Evolutionary conservation across 2,888 invertebrate genomes (phyloP), one percentile per base, ranked within the genome.

Genomic region (Emesis castigata): DNA sequence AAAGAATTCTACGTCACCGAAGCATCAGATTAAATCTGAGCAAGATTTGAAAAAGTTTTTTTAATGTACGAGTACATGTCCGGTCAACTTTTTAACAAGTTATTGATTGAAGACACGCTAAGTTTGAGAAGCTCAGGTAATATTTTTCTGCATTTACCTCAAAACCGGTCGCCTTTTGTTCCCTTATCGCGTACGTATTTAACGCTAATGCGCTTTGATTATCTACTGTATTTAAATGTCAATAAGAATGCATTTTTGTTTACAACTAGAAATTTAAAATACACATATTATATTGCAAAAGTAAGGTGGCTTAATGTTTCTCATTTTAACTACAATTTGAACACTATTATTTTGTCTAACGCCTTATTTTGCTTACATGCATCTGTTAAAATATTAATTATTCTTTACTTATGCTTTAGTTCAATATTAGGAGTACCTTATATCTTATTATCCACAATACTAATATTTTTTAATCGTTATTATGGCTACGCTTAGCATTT

Each of bases 1-100:
- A 3, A 84, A 81, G 65, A 82, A 81, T 26, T 7, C 34, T 9
- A 70, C 70, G 0, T 82, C 81, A 3, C 84, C 82, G 1, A 73
- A 70, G 39, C 18, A 71, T 16, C 61, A 31, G 8, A 80, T 84
- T 18, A 78, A 77, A 26, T 39, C 71, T 1, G 77, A 84, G 22
- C 3, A n/a, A 7, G 83, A 85, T 61, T 70, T 79, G 56, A 73
- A 77, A 64, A 73, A 76, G 48, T 5, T 14, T 48, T 48, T 48
- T 48, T 48, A n/a, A 48, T 14, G 14, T 48, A 48, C n/a, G n/a
- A 26, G 26, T 26, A 26, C 26, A 26, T n/a, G n/a, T 48, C 48
- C n/a, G 48, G 48, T 58, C 68, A 70, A 65, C 39, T 53, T 11
- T n/a, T 58, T 56, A 61, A 71, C 56, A 34, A 34, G 9, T 34